Conservation (phyloP, 2,113 vertebrate genomes). For the Polypterus bichir region DNA sequence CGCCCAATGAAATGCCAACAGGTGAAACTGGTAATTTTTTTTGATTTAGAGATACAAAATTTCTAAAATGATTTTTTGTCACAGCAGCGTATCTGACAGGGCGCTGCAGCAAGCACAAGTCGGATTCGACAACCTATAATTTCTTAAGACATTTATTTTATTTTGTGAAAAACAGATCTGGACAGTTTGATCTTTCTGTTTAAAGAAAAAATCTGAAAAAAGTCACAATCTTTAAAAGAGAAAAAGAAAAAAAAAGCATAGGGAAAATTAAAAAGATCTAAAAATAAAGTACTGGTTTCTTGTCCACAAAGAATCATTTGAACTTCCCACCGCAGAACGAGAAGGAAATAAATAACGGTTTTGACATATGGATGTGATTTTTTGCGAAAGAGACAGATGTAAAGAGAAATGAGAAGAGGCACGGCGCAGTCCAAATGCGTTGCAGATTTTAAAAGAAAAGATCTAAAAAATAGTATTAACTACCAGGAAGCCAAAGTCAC, state of each 20-base stretch:
- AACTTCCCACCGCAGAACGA: constrained; percentile 69
- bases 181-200: constrained; percentile 6
- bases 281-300: constrained; percentile 69
- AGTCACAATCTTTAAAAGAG: constrained; percentile 5
- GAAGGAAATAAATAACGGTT: constrained; percentile 56
- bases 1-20: too few species aligned
- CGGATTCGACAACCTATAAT: constrained; percentile 1
- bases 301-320: constrained; percentile 70
- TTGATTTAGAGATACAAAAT: too few species aligned
- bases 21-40: too few species aligned
- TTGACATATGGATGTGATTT: constrained; percentile 90
- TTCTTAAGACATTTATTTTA: constrained; percentile 10
- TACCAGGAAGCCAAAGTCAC: constrained; percentile 25
- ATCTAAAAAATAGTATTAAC: constrained; percentile 39
- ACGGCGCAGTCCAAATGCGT: constrained; percentile 25
- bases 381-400: constrained; percentile 53
- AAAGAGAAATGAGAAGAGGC: constrained; percentile 39
- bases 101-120: too few species aligned
- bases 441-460: constrained; percentile 39
- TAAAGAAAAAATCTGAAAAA: constrained; percentile 9
- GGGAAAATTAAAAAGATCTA: constrained; percentile 60
- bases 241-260: constrained; percentile 31
- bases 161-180: constrained; percentile 2
- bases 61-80: too few species aligned
- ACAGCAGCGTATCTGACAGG: too few species aligned